Conservation (phyloP, 2,113 vertebrate genomes). For the Phalacrocorax carbo region DNA sequence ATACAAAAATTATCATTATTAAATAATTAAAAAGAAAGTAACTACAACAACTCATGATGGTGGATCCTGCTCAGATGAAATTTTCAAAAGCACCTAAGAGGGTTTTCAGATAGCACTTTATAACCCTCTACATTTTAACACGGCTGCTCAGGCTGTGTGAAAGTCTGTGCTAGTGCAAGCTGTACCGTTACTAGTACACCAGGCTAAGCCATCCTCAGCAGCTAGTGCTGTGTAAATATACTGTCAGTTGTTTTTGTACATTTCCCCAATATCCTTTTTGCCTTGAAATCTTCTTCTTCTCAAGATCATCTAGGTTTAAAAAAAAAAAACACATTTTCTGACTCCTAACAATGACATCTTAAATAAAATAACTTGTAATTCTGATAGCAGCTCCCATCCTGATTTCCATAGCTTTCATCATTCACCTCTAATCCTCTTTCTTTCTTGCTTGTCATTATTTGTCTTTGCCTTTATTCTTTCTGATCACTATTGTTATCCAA, state of each 20-base stretch:
- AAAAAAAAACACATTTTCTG: not conserved
- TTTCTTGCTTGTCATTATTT: slow-evolving; percentile 58
- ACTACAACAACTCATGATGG: not conserved
- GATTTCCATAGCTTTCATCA: slow-evolving; percentile 70
- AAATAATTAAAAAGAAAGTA: not conserved
- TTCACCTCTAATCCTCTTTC: slow-evolving; percentile 46
- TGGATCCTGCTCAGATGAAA: not conserved
- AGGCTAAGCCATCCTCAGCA: not conserved
- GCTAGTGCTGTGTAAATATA: not conserved
- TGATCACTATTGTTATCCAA: slow-evolving; percentile 64
- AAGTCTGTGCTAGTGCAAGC: not conserved
- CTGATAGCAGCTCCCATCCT: slow-evolving; percentile 4
- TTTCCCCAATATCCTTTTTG: not conserved
- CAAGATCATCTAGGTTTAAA: not conserved
- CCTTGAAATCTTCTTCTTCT: slow-evolving; percentile 2
- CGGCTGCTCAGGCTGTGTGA: not conserved
- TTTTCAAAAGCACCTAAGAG: not conserved
- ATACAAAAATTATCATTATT: not conserved
- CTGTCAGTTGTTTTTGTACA: not conserved
- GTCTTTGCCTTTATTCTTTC: slow-evolving; percentile 54
- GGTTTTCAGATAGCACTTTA: not conserved
- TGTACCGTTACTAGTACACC: not conserved
- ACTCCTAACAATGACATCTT: slow-evolving; percentile 6
- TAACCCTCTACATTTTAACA: not conserved
- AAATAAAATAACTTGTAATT: slow-evolving; percentile 25